Conservation (phyloP, 1,140 invertebrate species). For the Lucilia cuprina region DNA sequence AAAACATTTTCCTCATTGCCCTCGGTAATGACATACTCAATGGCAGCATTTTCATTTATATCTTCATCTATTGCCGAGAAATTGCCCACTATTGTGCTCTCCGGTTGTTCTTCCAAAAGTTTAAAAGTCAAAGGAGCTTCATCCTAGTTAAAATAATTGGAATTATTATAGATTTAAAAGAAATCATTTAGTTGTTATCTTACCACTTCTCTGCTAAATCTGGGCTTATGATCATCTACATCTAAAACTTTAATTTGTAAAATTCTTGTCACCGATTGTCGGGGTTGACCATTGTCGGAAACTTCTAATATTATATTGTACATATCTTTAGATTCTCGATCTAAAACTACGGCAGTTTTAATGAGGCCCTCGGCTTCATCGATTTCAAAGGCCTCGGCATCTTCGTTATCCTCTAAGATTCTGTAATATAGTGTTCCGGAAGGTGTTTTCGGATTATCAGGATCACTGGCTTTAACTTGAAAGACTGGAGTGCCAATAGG, state of each 20-base stretch:
- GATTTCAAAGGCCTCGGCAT: slow-evolving; percentile 73
- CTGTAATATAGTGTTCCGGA: slow-evolving; percentile 78
- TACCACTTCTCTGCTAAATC: slow-evolving; percentile 74
- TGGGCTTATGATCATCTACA: slow-evolving; percentile 81
- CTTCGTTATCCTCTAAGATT: slow-evolving; percentile 74
- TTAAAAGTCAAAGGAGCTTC: slow-evolving; percentile 70
- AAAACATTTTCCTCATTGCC: slow-evolving; percentile 77
- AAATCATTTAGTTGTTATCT: slow-evolving; percentile 47
- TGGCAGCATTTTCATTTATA: slow-evolving; percentile 76
- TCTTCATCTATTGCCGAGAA: slow-evolving; percentile 78
- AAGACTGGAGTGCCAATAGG: slow-evolving; percentile 77
- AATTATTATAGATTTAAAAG: background rate
- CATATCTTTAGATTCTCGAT: slow-evolving; percentile 74
- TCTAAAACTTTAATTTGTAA: slow-evolving; percentile 75
- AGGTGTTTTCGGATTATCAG: slow-evolving; percentile 76
- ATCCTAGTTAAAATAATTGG: slow-evolving; percentile 63
- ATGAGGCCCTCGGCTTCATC: slow-evolving; percentile 75
- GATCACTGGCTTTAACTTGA: slow-evolving; percentile 79
- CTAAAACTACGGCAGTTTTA: slow-evolving; percentile 72
- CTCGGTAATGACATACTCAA: slow-evolving; percentile 77
- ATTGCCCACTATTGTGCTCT: slow-evolving; percentile 71
- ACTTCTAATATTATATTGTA: slow-evolving; percentile 80
- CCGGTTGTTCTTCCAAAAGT: slow-evolving; percentile 71
- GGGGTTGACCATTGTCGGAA: slow-evolving; percentile 76
- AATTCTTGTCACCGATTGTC: slow-evolving; percentile 76